Conservation (phyloP, 2,888 invertebrate species). For the Himalopsyche tibetana region DNA sequence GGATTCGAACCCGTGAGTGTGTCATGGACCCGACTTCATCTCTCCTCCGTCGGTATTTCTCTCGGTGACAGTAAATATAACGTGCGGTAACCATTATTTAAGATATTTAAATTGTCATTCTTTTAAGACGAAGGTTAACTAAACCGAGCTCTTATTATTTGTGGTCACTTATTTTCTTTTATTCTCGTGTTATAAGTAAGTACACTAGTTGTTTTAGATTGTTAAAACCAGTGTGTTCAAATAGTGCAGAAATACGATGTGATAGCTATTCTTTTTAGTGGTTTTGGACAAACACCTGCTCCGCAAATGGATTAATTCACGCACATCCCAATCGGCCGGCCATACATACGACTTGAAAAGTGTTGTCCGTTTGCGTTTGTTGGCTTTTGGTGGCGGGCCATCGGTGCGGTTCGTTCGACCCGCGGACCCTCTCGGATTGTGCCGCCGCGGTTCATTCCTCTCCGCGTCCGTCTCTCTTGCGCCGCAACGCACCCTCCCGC, state of each 20-base stretch:
- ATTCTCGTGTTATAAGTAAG: too few species aligned
- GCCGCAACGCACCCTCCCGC: slow-evolving; percentile 11
- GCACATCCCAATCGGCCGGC: not conserved
- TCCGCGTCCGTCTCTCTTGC: slow-evolving; percentile 38
- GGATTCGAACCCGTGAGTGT: too few species aligned
- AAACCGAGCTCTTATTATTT: too few species aligned
- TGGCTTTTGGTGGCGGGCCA: slow-evolving; percentile 1
- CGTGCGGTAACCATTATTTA: too few species aligned
- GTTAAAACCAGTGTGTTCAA: not conserved
- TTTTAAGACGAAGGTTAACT: too few species aligned
- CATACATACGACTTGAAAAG: not conserved
- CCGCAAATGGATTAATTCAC: slow-evolving; percentile 3
- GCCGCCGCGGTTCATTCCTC: slow-evolving; percentile 29
- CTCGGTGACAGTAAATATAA: too few species aligned
- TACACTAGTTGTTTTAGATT: not conserved
- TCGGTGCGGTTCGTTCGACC: slow-evolving; percentile 27
- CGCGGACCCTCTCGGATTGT: slow-evolving; percentile 5
- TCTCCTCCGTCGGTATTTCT: too few species aligned
- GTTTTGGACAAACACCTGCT: slow-evolving; percentile 8
- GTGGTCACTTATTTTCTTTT: too few species aligned
- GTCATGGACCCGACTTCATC: too few species aligned
- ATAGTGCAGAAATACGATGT: not conserved
- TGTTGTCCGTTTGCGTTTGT: not conserved
- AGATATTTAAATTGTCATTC: too few species aligned
- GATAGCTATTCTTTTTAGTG: not conserved